A percentile compares a stretch with the other conserved stretches of the same genome.
These are phyloP conservation scores for Baronia brevicornis DNA, from an alignment of 2,888 invertebrate species.

Conservation along the genomic window DNA sequence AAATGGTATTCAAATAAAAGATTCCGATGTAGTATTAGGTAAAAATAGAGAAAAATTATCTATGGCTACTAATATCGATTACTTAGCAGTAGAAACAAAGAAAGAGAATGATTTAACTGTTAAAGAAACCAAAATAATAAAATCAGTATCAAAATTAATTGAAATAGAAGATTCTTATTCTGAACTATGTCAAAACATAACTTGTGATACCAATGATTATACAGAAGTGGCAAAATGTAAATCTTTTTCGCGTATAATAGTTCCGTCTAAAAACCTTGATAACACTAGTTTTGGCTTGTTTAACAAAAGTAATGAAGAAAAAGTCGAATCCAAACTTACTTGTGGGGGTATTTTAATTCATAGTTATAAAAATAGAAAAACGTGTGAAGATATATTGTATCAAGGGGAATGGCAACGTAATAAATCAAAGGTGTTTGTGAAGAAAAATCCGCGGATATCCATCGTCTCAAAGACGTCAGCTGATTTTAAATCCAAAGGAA, in stretches of 20 bases:
- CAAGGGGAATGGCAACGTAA: conserved; percentile 57
- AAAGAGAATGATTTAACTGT: conserved; percentile 9
- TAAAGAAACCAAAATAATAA: conserved; percentile 28
- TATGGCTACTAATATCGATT: conserved; percentile 18
- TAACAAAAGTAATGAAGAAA: conserved; percentile 9
- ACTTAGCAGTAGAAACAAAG: conserved; percentile 2
- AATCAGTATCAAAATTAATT: conserved; percentile 27
- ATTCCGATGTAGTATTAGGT: conserved; percentile 28
- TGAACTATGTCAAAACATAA: conserved; percentile 24
- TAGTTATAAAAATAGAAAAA: conserved; percentile 48
- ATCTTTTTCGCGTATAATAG: conserved; percentile 11
- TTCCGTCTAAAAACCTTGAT: conserved; percentile 16
- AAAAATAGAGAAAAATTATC: conserved; percentile 23
- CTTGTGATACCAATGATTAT: neutral
- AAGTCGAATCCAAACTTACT: conserved; percentile 32
- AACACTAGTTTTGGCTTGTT: conserved; percentile 3
- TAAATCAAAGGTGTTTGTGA: conserved; percentile 26
- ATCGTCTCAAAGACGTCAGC: conserved; percentile 2
- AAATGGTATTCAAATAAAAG: conserved; percentile 40
- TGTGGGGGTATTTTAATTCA: conserved; percentile 56
- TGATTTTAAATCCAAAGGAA: conserved; percentile 10
- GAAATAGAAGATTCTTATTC: conserved; percentile 31
- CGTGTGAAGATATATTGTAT: conserved; percentile 55
- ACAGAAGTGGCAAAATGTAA: neutral
- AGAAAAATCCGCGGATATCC: conserved; percentile 25